Base-by-base conservation (phyloP, 2,113 vertebrate genomes). In the Odocoileus hemionus region DNA sequence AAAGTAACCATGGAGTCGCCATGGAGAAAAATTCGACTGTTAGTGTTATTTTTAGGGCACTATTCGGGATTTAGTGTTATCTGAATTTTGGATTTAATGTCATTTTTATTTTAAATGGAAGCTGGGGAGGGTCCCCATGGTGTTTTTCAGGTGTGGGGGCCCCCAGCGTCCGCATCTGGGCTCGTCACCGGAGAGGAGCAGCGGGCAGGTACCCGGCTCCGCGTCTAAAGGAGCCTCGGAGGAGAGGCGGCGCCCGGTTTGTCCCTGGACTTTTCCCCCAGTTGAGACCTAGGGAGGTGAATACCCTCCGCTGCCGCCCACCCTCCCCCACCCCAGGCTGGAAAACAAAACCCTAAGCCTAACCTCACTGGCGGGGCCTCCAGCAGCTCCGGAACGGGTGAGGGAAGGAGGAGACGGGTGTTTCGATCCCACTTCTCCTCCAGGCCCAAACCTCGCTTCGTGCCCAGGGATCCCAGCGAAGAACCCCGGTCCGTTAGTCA, bases 201-300 rank as follows among this genome's bases (percentile, higher is more conserved):
- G 47, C 36, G 33, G 7, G n/a, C 28, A 0, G 5, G 7, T 4
- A 1, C 1, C 25, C 0, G 12, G 36, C 36, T 25, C n/a, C 1
- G 14, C 1, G 6, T 64, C 45, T 17, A 5, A 6, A 17, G 36
- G 0, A 28, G 26, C 28, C 61, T 45, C 57, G 0, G 3, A 30
- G 26, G 33, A 74, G 64, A 82, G 45, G 17, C 7, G 2, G 10
- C 7, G n/a, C 19, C 16, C 1, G 14, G 17, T 23, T 86, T 43
- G 55, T 43, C 45, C 55, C 50, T 19, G 79, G 33, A 78, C 80
- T 83, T 55, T 90, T n/a, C 4, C 79, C 64, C 19, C 47, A n/a
- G 11, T 33, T 85, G 47, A 7, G 3, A 61, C 12, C 92, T 9
- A 8, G 9, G 1, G 14, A 15, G 50, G 67, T 74, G 39, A 55